A percentile compares a stretch with the other conserved stretches of the same genome.
phyloP scores from a whole-genome alignment of 2,113 vertebrate genomes.

The Hippocampus guttulatus region DNA sequence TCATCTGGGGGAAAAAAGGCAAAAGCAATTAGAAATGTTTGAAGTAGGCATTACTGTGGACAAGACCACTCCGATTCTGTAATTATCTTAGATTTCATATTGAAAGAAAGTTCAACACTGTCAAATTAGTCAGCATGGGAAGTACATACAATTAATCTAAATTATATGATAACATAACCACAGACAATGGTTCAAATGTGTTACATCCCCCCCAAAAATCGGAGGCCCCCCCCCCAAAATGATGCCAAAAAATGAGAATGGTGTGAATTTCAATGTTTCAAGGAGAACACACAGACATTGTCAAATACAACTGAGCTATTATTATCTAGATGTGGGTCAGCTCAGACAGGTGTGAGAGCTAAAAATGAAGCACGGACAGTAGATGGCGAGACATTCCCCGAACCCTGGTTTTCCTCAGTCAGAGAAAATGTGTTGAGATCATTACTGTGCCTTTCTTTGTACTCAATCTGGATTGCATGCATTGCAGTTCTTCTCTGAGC shows the following conservation, averaged over 20 bases:
- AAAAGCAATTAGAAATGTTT: slow-evolving; percentile 20
- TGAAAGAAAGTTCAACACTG: not conserved
- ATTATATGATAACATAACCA: not conserved
- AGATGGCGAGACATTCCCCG: slow-evolving; percentile 52
- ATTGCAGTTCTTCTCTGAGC: slow-evolving; percentile 22
- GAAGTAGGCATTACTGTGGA: not conserved
- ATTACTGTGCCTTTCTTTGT: slow-evolving; percentile 3
- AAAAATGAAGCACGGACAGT: slow-evolving; percentile 51
- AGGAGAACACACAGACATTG: slow-evolving; percentile 50
- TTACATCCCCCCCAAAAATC: not conserved
- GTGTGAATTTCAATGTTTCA: slow-evolving; percentile 52
- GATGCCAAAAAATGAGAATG: not conserved
- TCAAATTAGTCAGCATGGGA: not conserved
- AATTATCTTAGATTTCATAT: not conserved
- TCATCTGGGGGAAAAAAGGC: slow-evolving; percentile 77
- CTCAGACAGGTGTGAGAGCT: slow-evolving; percentile 61
- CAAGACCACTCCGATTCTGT: not conserved
- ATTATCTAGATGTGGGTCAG: slow-evolving; percentile 61
- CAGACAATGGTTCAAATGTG: not conserved
- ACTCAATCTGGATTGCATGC: slow-evolving; percentile 11
- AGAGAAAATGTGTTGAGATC: not conserved
- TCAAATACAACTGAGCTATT: slow-evolving; percentile 57
- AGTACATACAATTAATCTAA: not conserved
- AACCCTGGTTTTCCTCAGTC: slow-evolving; percentile 23
- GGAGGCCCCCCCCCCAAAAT: not conserved